Evolutionary conservation across 1,140 invertebrate genomes (phyloP).

Genomic region (Drosophila sp.): DNA sequence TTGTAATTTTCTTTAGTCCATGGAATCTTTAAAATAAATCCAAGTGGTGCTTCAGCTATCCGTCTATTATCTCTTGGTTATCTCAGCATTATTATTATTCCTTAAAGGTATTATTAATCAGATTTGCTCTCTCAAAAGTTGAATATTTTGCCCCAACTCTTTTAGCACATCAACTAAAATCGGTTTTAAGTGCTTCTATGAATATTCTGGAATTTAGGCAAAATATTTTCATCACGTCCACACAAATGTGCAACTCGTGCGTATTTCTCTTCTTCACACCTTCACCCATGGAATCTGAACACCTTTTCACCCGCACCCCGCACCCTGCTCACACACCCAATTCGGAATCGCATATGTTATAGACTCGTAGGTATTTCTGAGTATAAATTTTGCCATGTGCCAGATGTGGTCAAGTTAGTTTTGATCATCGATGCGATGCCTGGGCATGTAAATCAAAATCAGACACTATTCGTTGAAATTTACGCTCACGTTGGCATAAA

Average conservation of each 20-base stretch:
- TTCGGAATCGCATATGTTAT: neutral
- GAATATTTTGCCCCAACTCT: no score
- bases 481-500: constrained; percentile 66
- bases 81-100: no score
- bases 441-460: constrained; percentile 7
- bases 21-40: no score
- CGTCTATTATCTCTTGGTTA: no score
- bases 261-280: neutral
- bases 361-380: neutral
- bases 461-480: constrained; percentile 10
- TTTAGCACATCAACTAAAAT: no score
- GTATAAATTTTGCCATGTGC: constrained; percentile 1
- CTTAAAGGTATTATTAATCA: no score
- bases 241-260: constrained; percentile 7
- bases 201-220: neutral
- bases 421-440: neutral
- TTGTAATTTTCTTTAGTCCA: no score
- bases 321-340: neutral
- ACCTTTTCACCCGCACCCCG: neutral
- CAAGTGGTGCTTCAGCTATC: no score
- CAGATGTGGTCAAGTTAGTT: constrained; percentile 11
- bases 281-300: neutral
- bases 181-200: constrained; percentile 13
- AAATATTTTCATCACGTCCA: constrained; percentile 11
- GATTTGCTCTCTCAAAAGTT: no score